A percentile compares a stretch with the other conserved stretches of the same genome.
These are phyloP conservation scores for Zele albiditarsus DNA, from an alignment of 2,888 invertebrate species.

Conservation along the genomic window DNA sequence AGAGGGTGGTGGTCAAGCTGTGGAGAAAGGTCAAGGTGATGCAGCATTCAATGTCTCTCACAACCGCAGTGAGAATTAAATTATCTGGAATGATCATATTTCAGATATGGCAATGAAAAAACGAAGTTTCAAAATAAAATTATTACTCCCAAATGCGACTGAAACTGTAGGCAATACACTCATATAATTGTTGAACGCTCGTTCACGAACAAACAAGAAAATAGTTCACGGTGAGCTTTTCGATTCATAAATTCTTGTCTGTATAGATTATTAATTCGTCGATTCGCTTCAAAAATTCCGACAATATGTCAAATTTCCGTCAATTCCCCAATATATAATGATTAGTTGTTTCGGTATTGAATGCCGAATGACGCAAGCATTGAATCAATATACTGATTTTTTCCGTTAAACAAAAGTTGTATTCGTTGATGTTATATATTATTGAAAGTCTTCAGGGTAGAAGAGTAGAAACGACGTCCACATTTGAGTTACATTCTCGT, in stretches of 20 bases:
- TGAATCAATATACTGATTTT: conserved; percentile 7
- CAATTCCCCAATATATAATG: neutral
- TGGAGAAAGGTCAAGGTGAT: conserved; percentile 67
- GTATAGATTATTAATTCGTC: neutral
- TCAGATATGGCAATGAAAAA: conserved; percentile 42
- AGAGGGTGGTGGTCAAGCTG: conserved; percentile 62
- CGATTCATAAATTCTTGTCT: conserved; percentile 12
- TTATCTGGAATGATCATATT: conserved; percentile 24
- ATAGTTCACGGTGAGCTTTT: neutral
- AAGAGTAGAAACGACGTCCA: neutral
- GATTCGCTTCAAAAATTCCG: neutral
- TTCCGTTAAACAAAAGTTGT: neutral
- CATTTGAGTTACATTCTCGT: neutral
- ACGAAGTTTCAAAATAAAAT: conserved; percentile 46
- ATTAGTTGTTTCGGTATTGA: neutral
- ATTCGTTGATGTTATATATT: conserved; percentile 23
- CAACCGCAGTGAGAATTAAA: conserved; percentile 37
- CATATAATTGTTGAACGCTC: conserved; percentile 59
- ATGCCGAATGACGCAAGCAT: neutral
- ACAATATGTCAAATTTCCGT: neutral
- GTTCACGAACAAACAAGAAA: conserved; percentile 50
- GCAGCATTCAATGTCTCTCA: conserved; percentile 59
- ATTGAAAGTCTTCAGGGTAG: conserved; percentile 12
- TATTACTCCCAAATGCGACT: conserved; percentile 64
- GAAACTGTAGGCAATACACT: conserved; percentile 68